Evolutionary conservation across 1,140 invertebrate species (phyloP).

Genomic region (Dendrolimus kikuchii): DNA sequence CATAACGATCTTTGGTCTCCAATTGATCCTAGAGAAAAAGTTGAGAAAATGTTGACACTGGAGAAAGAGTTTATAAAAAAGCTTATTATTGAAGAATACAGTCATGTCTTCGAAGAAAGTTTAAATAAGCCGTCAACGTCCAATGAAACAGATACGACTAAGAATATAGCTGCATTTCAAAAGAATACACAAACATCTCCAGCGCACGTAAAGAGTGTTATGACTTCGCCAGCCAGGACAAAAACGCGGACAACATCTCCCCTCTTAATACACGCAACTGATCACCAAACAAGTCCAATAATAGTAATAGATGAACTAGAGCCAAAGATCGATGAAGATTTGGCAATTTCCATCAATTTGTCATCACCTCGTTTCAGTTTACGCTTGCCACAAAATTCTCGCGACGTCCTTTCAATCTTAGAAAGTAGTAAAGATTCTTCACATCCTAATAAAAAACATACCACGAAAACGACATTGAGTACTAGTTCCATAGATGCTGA

Average conservation of each 20-base stretch:
- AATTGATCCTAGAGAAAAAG: slow-evolving; percentile 38
- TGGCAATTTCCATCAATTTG: slow-evolving; percentile 55
- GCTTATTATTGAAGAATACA: slow-evolving; percentile 56
- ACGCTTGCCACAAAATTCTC: slow-evolving; percentile 43
- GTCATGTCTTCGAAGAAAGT: slow-evolving; percentile 44
- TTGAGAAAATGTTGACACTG: slow-evolving; percentile 46
- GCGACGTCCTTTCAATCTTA: slow-evolving; percentile 40
- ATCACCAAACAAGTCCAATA: slow-evolving; percentile 59
- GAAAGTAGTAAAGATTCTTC: slow-evolving; percentile 8
- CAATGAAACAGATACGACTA: slow-evolving; percentile 23
- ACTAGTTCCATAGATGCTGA: slow-evolving; percentile 46
- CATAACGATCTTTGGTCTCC: slow-evolving; percentile 51
- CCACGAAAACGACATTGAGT: slow-evolving; percentile 21
- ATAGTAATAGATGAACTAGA: slow-evolving; percentile 27
- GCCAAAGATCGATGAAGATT: slow-evolving; percentile 33
- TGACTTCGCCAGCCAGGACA: slow-evolving; percentile 57
- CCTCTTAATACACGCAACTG: slow-evolving; percentile 32
- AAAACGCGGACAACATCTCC: slow-evolving; percentile 62
- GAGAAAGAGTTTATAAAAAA: slow-evolving; percentile 65
- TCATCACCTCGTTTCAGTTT: slow-evolving; percentile 64
- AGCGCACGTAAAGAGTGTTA: slow-evolving; percentile 53
- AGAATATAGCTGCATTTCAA: slow-evolving; percentile 36
- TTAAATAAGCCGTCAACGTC: slow-evolving; percentile 53
- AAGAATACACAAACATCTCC: slow-evolving; percentile 67
- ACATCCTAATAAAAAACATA: slow-evolving; percentile 1